Percentiles rank a stretch among this genome's conserved stretches.
Conservation (phyloP, 2,888 invertebrate genomes). For the Mesorhabditis spiculigera region DNA sequence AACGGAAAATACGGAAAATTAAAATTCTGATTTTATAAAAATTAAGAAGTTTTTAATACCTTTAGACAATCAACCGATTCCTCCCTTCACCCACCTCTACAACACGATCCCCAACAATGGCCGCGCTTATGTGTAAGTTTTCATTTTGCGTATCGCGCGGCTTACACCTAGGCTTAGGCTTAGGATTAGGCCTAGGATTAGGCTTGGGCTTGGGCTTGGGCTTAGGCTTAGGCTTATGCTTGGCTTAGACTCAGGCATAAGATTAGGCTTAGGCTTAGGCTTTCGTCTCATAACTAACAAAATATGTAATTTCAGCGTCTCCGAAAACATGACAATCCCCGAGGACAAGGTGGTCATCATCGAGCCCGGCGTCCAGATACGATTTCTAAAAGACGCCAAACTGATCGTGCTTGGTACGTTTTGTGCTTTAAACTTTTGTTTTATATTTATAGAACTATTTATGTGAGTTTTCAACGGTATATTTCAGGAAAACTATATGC, state of each 20-base stretch:
- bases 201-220: not conserved
- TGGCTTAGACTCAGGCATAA: not conserved
- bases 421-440: too few relatives aligned
- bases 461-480: too few relatives aligned
- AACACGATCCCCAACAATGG: not conserved
- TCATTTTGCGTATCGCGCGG: not conserved
- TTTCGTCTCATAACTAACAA: not conserved
- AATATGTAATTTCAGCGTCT: not conserved
- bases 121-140: not conserved
- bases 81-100: conserved; percentile 4
- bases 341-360: not conserved
- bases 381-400: not conserved
- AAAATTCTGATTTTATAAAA: not conserved
- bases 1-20: too few relatives aligned
- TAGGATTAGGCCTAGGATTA: not conserved
- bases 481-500: conserved; percentile 2
- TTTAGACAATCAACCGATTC: not conserved
- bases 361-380: not conserved
- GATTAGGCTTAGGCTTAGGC: not conserved
- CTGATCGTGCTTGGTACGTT: not conserved
- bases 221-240: too few relatives aligned
- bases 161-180: too few relatives aligned
- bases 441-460: too few relatives aligned
- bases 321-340: not conserved
- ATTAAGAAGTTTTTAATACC: not conserved